Evolutionary conservation across 2,113 vertebrate genomes (phyloP).

Genomic region (Halichoerus grypus): DNA sequence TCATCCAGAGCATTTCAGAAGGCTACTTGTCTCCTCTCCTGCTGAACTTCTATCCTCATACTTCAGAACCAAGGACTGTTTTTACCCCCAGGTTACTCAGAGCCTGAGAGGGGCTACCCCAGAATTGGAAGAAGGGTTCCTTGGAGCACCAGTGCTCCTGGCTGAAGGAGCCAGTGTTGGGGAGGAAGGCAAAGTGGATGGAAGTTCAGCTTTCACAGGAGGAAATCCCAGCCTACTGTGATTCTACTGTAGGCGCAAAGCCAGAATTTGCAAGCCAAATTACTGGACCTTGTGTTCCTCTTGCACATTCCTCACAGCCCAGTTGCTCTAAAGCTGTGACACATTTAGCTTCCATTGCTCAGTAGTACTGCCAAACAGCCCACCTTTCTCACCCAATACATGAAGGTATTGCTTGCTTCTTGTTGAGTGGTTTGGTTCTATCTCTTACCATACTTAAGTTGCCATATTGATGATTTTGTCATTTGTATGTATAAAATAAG

Average conservation of each 20-base stretch:
- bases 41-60: background rate
- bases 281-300: background rate
- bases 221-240: background rate
- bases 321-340: background rate
- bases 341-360: background rate
- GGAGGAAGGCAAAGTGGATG: background rate
- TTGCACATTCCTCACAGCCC: background rate
- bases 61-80: background rate
- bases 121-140: background rate
- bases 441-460: background rate
- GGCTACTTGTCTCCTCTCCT: background rate
- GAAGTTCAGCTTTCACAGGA: background rate
- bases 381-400: background rate
- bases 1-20: background rate
- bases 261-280: background rate
- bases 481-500: background rate
- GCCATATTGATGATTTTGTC: background rate
- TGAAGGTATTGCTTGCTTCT: background rate
- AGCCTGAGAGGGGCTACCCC: background rate
- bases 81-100: background rate
- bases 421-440: background rate
- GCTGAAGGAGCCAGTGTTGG: background rate
- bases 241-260: background rate
- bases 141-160: background rate
- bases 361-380: background rate